These are phyloP conservation scores for Drosophila mayaguana DNA, from an alignment of 2,888 invertebrate species.

Conservation along the genomic window DNA sequence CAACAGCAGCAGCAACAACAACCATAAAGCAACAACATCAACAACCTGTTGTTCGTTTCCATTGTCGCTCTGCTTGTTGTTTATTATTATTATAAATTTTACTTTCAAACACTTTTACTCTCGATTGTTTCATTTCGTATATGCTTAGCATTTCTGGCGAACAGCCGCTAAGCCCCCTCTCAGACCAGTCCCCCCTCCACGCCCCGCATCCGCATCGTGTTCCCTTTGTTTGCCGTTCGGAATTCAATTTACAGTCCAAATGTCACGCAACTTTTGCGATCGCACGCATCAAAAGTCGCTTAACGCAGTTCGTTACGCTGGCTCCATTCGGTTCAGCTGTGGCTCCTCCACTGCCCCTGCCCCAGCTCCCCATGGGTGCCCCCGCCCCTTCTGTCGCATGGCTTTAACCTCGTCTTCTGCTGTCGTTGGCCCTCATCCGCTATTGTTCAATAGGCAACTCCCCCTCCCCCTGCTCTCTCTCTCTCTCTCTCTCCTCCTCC, in stretches of 20 bases:
- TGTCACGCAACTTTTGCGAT: constrained; percentile 46
- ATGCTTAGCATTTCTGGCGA: constrained; percentile 44
- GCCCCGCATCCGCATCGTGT: background rate
- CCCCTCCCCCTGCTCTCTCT: background rate
- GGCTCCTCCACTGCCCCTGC: background rate
- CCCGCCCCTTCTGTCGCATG: background rate
- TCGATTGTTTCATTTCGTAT: constrained; percentile 60
- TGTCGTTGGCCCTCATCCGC: constrained; percentile 3
- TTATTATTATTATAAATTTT: constrained; percentile 12
- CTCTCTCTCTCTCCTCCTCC: background rate
- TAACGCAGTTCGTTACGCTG: constrained; percentile 37
- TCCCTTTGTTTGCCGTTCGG: constrained; percentile 33
- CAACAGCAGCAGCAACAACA: constrained; percentile 32
- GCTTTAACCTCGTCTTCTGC: background rate
- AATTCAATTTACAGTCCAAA: constrained; percentile 35
- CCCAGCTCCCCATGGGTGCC: background rate
- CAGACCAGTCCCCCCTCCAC: background rate
- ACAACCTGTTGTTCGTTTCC: constrained; percentile 20
- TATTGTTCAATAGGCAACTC: constrained; percentile 8
- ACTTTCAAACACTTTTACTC: constrained; percentile 70
- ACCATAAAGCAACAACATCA: constrained; percentile 29
- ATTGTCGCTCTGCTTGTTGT: constrained; percentile 16
- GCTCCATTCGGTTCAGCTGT: constrained; percentile 11
- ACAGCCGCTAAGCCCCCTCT: constrained; percentile 1
- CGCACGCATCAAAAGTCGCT: constrained; percentile 50